Evolutionary conservation across 2,113 vertebrate genomes (phyloP).

Genomic region (Ailuropoda melanoleuca): DNA sequence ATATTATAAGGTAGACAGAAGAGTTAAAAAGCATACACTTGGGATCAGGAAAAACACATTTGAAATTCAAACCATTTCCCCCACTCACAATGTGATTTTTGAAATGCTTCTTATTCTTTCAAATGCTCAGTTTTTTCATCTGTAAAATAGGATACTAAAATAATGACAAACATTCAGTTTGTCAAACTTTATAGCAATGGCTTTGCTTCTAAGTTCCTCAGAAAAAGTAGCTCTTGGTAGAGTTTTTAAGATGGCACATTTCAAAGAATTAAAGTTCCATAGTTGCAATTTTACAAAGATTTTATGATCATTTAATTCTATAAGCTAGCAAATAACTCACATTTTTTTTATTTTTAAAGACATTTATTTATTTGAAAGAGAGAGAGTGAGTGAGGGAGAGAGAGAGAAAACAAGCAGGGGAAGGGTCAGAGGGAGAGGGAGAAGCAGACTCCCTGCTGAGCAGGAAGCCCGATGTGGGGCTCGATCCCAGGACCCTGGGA

Average conservation of each 20-base stretch:
- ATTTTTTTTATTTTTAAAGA: not conserved
- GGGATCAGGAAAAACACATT: not conserved
- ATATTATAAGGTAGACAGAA: not conserved
- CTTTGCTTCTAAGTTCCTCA: not conserved
- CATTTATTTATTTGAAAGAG: too few species aligned
- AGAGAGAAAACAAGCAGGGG: too few species aligned
- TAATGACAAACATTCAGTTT: not conserved
- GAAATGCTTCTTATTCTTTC: not conserved
- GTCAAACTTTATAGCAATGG: not conserved
- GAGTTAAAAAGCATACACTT: not conserved
- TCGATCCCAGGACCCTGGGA: rapidly evolving
- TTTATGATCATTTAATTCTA: not conserved
- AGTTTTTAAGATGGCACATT: not conserved
- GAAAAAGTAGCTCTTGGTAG: not conserved
- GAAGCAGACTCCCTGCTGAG: not conserved
- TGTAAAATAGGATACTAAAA: not conserved
- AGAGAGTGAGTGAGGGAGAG: too few species aligned
- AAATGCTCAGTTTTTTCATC: not conserved
- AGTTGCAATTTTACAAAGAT: not conserved
- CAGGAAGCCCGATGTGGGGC: not conserved
- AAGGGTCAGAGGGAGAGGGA: not conserved
- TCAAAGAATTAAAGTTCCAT: not conserved
- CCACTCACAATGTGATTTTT: not conserved
- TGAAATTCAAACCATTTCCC: not conserved
- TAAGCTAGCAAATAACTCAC: not conserved